Percentiles rank a stretch among this genome's conserved stretches.
Conservation (phyloP, 2,113 vertebrate genomes). For the Helogale parvula region DNA sequence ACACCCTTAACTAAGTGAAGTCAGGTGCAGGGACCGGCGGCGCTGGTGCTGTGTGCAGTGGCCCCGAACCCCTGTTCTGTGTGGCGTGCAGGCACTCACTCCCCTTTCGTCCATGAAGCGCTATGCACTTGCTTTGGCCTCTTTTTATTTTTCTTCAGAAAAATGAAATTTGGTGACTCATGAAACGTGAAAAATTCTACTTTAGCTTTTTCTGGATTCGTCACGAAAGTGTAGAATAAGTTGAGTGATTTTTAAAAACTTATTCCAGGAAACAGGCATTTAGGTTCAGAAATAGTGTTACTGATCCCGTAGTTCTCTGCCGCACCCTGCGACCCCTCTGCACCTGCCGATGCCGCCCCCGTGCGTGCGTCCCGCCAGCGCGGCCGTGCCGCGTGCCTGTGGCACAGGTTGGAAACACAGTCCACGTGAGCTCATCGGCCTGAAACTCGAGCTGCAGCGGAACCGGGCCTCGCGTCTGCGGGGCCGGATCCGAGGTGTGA, state of each 20-base stretch:
- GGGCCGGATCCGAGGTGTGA: neutral
- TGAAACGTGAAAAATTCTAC: neutral
- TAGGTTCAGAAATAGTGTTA: neutral
- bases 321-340: rapidly evolving
- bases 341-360: neutral
- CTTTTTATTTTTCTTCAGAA: neutral
- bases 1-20: neutral
- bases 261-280: neutral
- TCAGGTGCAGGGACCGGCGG: neutral
- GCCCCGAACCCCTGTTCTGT: neutral
- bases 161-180: neutral
- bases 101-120: neutral
- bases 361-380: too few species aligned
- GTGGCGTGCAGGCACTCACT: neutral
- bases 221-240: neutral
- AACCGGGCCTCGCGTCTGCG: rapidly evolving
- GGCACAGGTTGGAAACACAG: neutral
- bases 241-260: neutral
- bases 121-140: neutral
- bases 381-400: too few species aligned
- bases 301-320: neutral
- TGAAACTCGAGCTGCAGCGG: neutral
- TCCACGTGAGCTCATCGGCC: neutral
- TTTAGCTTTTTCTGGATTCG: neutral
- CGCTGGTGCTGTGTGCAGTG: neutral